Percentiles rank a stretch among this genome's conserved stretches.
Conservation (phyloP, 2,797 vertebrate species). For the Aphelocoma californica region DNA sequence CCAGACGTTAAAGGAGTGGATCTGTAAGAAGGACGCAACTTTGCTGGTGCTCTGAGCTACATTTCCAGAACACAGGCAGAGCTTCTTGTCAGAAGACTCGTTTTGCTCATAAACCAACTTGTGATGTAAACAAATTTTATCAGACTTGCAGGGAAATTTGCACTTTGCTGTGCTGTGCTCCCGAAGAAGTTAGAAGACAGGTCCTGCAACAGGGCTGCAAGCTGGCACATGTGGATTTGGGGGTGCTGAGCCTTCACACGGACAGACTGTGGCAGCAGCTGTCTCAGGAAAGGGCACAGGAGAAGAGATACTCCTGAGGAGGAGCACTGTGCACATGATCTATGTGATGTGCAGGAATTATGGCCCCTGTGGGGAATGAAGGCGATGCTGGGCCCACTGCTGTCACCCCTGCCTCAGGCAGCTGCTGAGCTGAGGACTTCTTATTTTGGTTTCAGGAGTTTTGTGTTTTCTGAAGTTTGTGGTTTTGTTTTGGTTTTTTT, state of each 20-base stretch:
- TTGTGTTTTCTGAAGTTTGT: background rate
- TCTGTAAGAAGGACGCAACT: slow-evolving; percentile 49
- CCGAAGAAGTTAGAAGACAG: background rate
- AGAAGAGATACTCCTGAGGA: background rate
- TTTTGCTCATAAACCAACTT: background rate
- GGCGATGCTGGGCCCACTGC: background rate
- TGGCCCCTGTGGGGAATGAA: background rate
- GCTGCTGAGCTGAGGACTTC: background rate
- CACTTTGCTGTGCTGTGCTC: background rate
- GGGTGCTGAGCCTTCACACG: background rate
- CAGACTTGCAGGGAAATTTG: background rate
- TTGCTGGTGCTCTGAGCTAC: slow-evolving; percentile 3
- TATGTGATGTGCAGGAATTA: background rate
- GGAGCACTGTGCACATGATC: background rate
- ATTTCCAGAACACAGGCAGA: background rate
- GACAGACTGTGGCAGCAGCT: background rate
- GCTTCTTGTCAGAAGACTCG: background rate
- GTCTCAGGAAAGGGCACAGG: background rate
- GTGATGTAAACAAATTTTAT: background rate
- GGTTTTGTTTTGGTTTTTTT: background rate
- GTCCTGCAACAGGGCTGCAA: background rate
- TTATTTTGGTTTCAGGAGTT: background rate
- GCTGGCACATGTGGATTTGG: background rate
- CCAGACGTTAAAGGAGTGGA: slow-evolving; percentile 41
- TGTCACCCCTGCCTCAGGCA: background rate